Percentiles rank a stretch among this genome's conserved stretches.
Evolutionary conservation across 2,888 invertebrate species (phyloP).

Genomic region (Automeris io): DNA sequence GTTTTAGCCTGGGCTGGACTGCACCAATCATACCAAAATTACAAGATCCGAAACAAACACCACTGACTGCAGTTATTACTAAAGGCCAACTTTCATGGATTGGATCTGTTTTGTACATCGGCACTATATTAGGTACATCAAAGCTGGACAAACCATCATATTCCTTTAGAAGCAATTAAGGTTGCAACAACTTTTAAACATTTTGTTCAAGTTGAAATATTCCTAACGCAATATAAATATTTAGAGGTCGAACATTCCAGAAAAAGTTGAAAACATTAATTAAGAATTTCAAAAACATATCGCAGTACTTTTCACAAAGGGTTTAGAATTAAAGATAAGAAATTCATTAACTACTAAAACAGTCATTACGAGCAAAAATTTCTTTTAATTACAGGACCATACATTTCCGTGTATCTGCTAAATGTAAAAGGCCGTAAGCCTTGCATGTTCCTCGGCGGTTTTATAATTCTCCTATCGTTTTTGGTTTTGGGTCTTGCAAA

Average conservation of each 20-base stretch:
- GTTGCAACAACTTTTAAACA: too few species aligned
- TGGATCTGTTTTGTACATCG: conserved; percentile 27
- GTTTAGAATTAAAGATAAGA: too few species aligned
- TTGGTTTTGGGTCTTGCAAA: conserved; percentile 23
- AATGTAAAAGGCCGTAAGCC: conserved; percentile 35
- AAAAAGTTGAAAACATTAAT: too few species aligned
- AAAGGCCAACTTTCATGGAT: conserved; percentile 24
- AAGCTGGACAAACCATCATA: too few species aligned
- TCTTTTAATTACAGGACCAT: conserved; percentile 38
- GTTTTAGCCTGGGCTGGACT: conserved; percentile 30
- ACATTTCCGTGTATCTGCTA: conserved; percentile 28
- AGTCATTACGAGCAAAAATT: too few species aligned
- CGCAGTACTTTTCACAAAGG: too few species aligned
- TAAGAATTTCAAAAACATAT: too few species aligned
- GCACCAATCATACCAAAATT: conserved; percentile 32
- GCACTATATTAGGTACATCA: conserved; percentile 27
- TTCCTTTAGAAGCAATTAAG: too few species aligned
- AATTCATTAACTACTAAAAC: too few species aligned
- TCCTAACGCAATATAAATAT: too few species aligned
- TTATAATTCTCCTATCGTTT: conserved; percentile 20
- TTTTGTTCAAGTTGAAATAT: too few species aligned
- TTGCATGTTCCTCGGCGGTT: conserved; percentile 27
- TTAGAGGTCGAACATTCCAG: too few species aligned
- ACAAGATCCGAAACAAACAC: conserved; percentile 23
- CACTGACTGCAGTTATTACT: conserved; percentile 20